Evolutionary conservation across 2,113 vertebrate genomes (phyloP), one percentile per base, ranked within the genome.

Genomic region (Ciconia maguari): DNA sequence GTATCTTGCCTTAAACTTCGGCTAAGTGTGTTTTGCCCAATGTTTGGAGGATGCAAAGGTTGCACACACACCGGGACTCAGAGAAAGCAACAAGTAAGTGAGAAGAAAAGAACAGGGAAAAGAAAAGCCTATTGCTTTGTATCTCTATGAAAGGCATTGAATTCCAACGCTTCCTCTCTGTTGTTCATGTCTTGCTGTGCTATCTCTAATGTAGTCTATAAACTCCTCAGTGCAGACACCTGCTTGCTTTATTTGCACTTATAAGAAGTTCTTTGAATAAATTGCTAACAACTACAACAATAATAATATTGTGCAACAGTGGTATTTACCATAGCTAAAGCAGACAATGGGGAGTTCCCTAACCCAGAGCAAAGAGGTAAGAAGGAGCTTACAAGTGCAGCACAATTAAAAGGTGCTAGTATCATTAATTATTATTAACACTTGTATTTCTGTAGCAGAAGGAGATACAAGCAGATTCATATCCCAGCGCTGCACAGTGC

Each of bases 331-430:
- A 48, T 19, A 46, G 89, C 26, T 94, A 87, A 89, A 92, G 74
- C 49, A 94, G 93, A 89, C 94, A 94, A 84, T 48, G 51, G 90
- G 83, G 96, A 95, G 87, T 87, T 91, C 27, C 62, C 74, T 72
- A 87, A 93, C 52, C 27, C 89, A 80, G 77, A 92, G 61, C 74
- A 93, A 95, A 79, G 55, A 79, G 21, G 64, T 52, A 80, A 55
- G 75, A 91, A 92, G 18, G 7, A 76, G 16, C n/a, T 91, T 85
- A 91, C n/a, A 83, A 89, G 44, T 69, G 41, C 54, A 87, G 46
- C 60, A 93, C 71, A 94, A 95, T 96, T 95, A 94, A 95, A 94
- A 93, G 75, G 55, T 93, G 66, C 24, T 93, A 95, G 91, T 95
- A 89, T 87, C 7, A 38, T 83, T 96, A 96, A 94, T 96, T 93